A percentile compares a stretch with the other conserved stretches of the same genome.
Evolutionary conservation across 2,797 vertebrate genomes (phyloP).

Genomic region (Potorous gilbertii): DNA sequence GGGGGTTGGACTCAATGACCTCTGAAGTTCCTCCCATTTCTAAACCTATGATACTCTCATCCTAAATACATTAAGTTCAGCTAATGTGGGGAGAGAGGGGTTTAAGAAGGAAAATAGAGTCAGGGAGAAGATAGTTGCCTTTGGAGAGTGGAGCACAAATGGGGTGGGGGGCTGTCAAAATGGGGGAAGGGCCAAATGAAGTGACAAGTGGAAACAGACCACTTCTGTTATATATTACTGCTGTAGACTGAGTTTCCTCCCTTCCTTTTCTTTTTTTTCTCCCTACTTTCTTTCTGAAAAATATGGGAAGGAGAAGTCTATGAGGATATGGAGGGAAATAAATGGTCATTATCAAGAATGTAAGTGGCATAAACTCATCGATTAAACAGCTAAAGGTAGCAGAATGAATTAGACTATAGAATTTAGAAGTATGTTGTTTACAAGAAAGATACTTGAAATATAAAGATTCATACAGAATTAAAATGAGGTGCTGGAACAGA

Average conservation of each 20-base stretch:
- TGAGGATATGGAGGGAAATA: not conserved
- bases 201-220: not conserved
- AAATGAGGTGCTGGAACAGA: not conserved
- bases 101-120: not conserved
- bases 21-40: not conserved
- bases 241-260: not conserved
- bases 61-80: not conserved
- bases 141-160: not conserved
- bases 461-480: not conserved
- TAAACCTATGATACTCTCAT: not conserved
- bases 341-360: not conserved
- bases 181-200: not conserved
- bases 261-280: not conserved
- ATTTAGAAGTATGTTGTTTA: not conserved
- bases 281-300: not conserved
- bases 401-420: not conserved
- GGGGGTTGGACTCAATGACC: not conserved
- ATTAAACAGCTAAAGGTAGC: not conserved
- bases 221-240: not conserved
- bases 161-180: not conserved
- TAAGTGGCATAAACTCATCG: not conserved
- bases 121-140: not conserved
- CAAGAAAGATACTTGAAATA: not conserved
- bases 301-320: not conserved
- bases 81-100: not conserved